Base-by-base conservation (phyloP, 1,140 invertebrate species). In the Lepidostoma basale region DNA sequence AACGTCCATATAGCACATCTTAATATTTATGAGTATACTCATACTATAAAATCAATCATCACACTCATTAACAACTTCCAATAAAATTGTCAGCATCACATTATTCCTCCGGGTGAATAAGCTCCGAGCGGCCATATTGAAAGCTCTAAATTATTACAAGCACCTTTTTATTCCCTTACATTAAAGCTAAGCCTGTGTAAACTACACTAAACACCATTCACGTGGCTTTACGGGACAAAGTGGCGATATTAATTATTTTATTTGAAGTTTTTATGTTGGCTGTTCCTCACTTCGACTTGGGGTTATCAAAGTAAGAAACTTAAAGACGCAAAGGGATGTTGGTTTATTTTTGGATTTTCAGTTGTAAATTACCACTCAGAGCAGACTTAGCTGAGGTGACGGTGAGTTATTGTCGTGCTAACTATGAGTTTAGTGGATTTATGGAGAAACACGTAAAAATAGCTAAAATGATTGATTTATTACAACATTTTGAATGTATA, bases 161-260 rank as follows among this genome's bases (percentile, higher is more conserved):
- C 3, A 56, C 23, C 52, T 56, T 56, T 52, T 56, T 56, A 56
- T 12, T n/a, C 9, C 10, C 28, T 56, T 56, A 28, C 9, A 16
- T 20, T 5, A 16, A 10, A n/a, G 28, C 20, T 56, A 56, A 56
- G 52, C 52, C 20, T 56, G 33, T 56, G 23, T 26, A 56, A 56
- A 56, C 52, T 56, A 49, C 18, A 49, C 45, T 16, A 3, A 20
- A 22, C 45, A 22, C 45, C 45, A 22, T 49, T 49, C 20, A 3
- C 3, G 36, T n/a, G 28, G 56, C 56, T 40, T 40, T 39, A 10
- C 9, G 6, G 49, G 36, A 33, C 67, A 63, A 69, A 69, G 63
- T 69, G 67, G 67, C 49, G 67, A 69, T 69, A 69, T 69, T 69
- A 69, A 69, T 69, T n/a, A n/a, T n/a, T 69, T 69, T 69, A 69